A percentile compares a stretch with the other conserved stretches of the same genome.
Evolutionary conservation across 2,113 vertebrate species (phyloP).

Genomic region (Synodontis membranacea): DNA sequence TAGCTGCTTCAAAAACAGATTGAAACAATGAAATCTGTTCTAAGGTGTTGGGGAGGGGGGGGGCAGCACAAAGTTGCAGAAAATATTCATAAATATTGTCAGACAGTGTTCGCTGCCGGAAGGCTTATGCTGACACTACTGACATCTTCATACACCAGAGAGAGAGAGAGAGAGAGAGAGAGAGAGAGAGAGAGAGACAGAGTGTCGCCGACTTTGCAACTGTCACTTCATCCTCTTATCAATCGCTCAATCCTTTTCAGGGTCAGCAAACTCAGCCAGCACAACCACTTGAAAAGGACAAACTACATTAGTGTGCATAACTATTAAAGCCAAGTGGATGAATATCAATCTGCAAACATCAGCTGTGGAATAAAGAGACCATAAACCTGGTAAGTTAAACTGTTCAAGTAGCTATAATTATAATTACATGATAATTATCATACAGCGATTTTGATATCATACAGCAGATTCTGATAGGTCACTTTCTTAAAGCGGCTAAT

Average conservation of each 20-base stretch:
- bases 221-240: slow-evolving; percentile 58
- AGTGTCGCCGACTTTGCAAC: slow-evolving; percentile 49
- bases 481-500: not conserved
- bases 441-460: not conserved
- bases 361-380: not conserved
- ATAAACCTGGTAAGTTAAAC: not conserved
- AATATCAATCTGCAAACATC: not conserved
- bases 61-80: not conserved
- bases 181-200: slow-evolving; percentile 27
- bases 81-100: not conserved
- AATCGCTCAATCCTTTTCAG: slow-evolving; percentile 73
- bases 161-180: not conserved
- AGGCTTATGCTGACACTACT: not conserved
- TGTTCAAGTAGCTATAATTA: not conserved
- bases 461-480: not conserved
- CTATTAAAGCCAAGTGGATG: too few relatives aligned
- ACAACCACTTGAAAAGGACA: not conserved
- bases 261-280: slow-evolving; percentile 53
- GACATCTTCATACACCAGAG: not conserved
- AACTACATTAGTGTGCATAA: not conserved
- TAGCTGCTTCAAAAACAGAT: not conserved
- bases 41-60: too few relatives aligned
- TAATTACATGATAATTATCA: not conserved
- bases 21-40: not conserved
- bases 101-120: not conserved